Percentiles rank a stretch among this genome's conserved stretches.
Conservation (phyloP, 2,113 vertebrate species). For the Etheostoma cragini region DNA sequence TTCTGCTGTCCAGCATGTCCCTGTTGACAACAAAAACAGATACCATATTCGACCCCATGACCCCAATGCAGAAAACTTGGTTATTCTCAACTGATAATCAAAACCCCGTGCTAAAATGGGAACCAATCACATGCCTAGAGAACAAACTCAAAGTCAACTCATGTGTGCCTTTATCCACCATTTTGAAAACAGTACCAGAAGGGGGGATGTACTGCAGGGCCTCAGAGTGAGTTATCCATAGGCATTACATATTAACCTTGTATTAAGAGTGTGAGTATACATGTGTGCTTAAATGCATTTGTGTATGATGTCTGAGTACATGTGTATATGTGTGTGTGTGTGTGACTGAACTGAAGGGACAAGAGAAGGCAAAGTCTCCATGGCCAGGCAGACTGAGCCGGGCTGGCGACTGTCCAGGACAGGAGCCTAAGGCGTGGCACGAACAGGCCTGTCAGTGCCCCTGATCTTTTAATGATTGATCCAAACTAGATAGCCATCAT, state of each 20-base stretch:
- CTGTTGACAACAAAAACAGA: constrained; percentile 47
- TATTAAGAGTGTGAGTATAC: neutral
- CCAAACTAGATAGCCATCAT: constrained; percentile 79
- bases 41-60: constrained; percentile 44
- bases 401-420: constrained; percentile 73
- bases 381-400: constrained; percentile 59
- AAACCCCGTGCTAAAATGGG: constrained; percentile 46
- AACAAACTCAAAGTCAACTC: constrained; percentile 6
- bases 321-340: constrained; percentile 15
- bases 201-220: constrained; percentile 17
- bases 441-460: constrained; percentile 68
- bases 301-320: constrained; percentile 2
- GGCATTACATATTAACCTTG: constrained; percentile 19
- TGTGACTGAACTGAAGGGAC: constrained; percentile 36
- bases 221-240: constrained; percentile 18
- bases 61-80: constrained; percentile 40
- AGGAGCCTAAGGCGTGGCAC: constrained; percentile 73
- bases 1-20: neutral
- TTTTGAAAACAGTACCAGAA: constrained; percentile 27
- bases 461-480: constrained; percentile 79
- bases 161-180: constrained; percentile 2
- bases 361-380: constrained; percentile 58
- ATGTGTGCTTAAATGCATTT: neutral
- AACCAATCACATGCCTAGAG: constrained; percentile 1
- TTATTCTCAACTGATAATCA: constrained; percentile 35